Evolutionary conservation across 2,797 vertebrate genomes (phyloP).

Genomic region (Enteromius anoplus): DNA sequence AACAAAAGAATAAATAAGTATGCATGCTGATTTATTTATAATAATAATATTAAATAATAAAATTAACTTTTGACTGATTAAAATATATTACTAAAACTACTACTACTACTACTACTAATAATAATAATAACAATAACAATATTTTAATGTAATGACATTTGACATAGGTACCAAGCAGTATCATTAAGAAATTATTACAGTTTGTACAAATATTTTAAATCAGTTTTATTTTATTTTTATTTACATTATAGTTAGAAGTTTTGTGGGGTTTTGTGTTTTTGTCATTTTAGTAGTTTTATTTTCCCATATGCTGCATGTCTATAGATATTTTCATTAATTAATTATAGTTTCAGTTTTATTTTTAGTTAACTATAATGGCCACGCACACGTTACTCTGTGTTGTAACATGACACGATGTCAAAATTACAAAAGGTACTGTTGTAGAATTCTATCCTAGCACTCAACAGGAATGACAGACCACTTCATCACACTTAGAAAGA

Average conservation of each 20-base stretch:
- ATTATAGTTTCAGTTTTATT: background rate
- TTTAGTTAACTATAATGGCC: background rate
- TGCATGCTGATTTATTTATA: background rate
- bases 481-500: slow-evolving; percentile 53
- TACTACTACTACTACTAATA: too few species aligned
- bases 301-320: too few species aligned
- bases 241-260: too few species aligned
- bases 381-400: background rate
- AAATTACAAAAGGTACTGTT: slow-evolving; percentile 5
- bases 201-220: too few species aligned
- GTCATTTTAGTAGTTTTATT: too few species aligned
- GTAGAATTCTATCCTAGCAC: slow-evolving; percentile 12
- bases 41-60: background rate
- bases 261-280: too few species aligned
- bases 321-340: too few species aligned
- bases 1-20: background rate
- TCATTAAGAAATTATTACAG: too few species aligned
- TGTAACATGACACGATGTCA: background rate
- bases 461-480: slow-evolving; percentile 30
- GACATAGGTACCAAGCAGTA: background rate
- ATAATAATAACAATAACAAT: background rate
- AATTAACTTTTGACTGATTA: background rate
- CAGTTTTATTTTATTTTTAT: too few species aligned
- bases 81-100: background rate
- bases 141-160: background rate